Evolutionary conservation across 2,113 vertebrate species (phyloP), one percentile per base, ranked within the genome.

Genomic region (Nanorana parkeri): DNA sequence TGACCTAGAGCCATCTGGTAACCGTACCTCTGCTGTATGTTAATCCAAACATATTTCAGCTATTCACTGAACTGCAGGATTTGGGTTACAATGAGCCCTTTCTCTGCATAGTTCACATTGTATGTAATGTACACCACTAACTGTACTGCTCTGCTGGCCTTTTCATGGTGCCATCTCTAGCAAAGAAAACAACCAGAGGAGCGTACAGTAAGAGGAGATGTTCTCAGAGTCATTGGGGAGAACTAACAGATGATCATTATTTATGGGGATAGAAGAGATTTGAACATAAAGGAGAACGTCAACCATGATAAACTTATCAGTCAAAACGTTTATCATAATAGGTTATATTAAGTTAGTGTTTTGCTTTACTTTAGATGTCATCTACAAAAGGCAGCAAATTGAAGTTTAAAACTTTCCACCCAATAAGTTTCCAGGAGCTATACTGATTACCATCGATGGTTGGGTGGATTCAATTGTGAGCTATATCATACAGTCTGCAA

Each of bases 1-100:
- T 68, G 80, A 83, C 80, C 80, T 68, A 72, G n/a, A 66, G 80
- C 80, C 80, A 83, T 83, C 80, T 83, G 80, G 80, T 83, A 83
- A 83, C 72, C 54, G 80, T 76, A 76, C 80, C 80, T 80, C 72
- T 76, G 71, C 71, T 83, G 63, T 68, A 83, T 76, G 80, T 76
- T 83, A 83, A 83, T 83, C 71, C 80, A 83, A 67, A 83, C 72
- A 68, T 68, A 76, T 83, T 83, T 75, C 61, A 68, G 63, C 71
- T 75, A 67, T 76, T 83, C 63, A 76, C 52, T 66, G 80, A 74
- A 58, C 58, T 66, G 60, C 69, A 36, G 65, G 71, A 83, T 66
- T 76, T 60, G 20, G 69, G 72, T 76, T 83, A 83, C 80, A 83
- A 83, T 76, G 63, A 73, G 54, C 80, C 72, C 80, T 83, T 83